Percentiles rank a stretch among this genome's conserved stretches.
phyloP scores from a whole-genome alignment of 2,888 invertebrate species.

The Luperina nickerlii region DNA sequence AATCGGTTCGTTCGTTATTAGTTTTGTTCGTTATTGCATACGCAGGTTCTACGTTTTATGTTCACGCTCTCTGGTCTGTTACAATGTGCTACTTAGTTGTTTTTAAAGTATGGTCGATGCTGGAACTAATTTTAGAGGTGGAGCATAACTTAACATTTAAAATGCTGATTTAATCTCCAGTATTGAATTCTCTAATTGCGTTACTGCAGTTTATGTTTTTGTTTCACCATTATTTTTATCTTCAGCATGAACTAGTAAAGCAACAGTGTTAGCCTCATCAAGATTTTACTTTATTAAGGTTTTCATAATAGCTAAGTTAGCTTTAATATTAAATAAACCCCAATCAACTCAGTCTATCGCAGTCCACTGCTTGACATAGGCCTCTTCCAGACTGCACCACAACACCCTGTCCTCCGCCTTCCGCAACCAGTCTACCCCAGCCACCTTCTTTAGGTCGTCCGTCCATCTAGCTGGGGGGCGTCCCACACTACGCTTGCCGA shows the following conservation, averaged over 20 bases:
- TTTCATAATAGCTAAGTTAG: slow-evolving; percentile 13
- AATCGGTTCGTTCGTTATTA: slow-evolving; percentile 75
- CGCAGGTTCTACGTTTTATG: slow-evolving; percentile 27
- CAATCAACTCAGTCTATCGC: not conserved
- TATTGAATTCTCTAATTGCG: slow-evolving; percentile 28
- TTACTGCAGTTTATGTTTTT: slow-evolving; percentile 30
- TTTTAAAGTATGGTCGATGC: slow-evolving; percentile 2
- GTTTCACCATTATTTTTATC: slow-evolving; percentile 4
- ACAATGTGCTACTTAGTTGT: slow-evolving; percentile 28
- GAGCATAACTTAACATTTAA: slow-evolving; percentile 15
- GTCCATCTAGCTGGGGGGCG: no score
- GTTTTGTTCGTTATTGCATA: slow-evolving; percentile 68
- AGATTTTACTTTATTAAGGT: slow-evolving; percentile 27
- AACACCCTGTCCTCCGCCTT: no score
- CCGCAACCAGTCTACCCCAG: no score
- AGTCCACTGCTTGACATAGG: no score
- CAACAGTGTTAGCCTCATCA: slow-evolving; percentile 27
- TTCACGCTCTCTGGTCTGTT: slow-evolving; percentile 11
- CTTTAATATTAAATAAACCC: slow-evolving; percentile 15
- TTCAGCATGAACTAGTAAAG: slow-evolving; percentile 1
- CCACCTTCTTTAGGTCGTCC: no score
- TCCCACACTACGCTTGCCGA: no score
- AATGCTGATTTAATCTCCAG: slow-evolving; percentile 39
- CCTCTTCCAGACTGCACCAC: no score
- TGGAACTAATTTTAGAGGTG: slow-evolving; percentile 27